phyloP scores from a whole-genome alignment of 2,888 invertebrate species.

The Pseudococcus viburni region DNA sequence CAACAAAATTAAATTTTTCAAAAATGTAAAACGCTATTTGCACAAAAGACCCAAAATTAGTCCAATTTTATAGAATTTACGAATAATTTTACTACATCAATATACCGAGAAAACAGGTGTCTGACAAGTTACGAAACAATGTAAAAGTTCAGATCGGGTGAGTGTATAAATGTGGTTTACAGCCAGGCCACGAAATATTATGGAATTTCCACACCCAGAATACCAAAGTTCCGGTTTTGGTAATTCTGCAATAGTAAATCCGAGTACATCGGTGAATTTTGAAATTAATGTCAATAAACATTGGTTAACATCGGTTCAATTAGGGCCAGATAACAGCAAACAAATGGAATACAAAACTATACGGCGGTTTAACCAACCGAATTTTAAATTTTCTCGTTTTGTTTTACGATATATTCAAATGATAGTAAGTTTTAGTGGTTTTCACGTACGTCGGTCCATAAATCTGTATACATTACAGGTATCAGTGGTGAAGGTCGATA shows the following conservation, averaged over 20 bases:
- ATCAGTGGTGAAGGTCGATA: no score
- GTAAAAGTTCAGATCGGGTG: not conserved
- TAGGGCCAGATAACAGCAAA: not conserved
- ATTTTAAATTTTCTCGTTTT: no score
- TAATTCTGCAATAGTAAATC: not conserved
- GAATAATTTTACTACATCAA: no score
- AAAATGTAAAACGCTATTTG: no score
- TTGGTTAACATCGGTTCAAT: not conserved
- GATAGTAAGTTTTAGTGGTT: no score
- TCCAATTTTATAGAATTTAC: no score
- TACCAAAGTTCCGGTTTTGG: not conserved
- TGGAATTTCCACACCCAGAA: not conserved
- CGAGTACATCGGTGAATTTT: not conserved
- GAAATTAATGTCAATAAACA: conserved; percentile 5
- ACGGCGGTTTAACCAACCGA: no score
- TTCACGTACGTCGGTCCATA: no score
- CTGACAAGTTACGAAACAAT: not conserved
- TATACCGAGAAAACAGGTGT: not conserved
- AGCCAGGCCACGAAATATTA: not conserved
- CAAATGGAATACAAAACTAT: not conserved
- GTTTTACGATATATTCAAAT: no score
- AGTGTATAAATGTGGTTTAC: not conserved
- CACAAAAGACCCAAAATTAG: no score
- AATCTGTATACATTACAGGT: no score
- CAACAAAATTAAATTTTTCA: no score